Base-by-base conservation (phyloP, 2,888 invertebrate species). In the Drosophila percnosoma region DNA sequence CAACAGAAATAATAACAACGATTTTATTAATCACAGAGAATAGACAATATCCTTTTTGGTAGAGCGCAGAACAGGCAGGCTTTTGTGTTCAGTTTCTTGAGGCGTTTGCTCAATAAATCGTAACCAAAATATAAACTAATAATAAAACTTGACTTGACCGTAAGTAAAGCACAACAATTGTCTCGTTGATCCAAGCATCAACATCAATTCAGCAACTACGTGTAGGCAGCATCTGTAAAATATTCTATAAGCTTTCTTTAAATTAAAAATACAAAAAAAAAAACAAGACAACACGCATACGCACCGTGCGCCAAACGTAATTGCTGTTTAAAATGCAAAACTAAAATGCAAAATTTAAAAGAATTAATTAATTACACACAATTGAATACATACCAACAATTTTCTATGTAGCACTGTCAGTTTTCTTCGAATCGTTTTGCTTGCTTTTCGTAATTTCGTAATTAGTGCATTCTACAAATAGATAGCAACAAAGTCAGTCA, bases 61-160 rank as follows among this genome's bases (percentile, higher is more conserved):
- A 82, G 83, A 84, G 73, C 82, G 76, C 84, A 85, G 75, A 67
- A 68, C 80, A 80, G 83, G 83, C 80, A 80, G 80, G 80, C 80
- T 75, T 80, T 72, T 81, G 80, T 80, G 76, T 77, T 79, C 75
- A 76, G 64, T 75, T 73, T 53, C 27, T 45, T 36, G 36, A 48
- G 62, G 49, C 49, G 33, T 59, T 38, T 51, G 33, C 40, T 53
- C 53, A 15, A 70, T 49, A 69, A 38, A 58, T 54, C 33, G 65
- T 36, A 68, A 65, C 61, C 53, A 61, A 59, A 64, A 63, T 42
- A 51, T 45, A 58, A 53, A 59, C 42, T 52, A 45, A 74, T 66
- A 27, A 36, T 38, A 13, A 40, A 57, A 45, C 78, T 73, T 79
- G 79, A 60, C 60, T 66, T 75, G 75, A 80, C 75, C 83, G 83